Conservation (phyloP, 2,797 vertebrate genomes). For the Pipistrellus kuhlii region DNA sequence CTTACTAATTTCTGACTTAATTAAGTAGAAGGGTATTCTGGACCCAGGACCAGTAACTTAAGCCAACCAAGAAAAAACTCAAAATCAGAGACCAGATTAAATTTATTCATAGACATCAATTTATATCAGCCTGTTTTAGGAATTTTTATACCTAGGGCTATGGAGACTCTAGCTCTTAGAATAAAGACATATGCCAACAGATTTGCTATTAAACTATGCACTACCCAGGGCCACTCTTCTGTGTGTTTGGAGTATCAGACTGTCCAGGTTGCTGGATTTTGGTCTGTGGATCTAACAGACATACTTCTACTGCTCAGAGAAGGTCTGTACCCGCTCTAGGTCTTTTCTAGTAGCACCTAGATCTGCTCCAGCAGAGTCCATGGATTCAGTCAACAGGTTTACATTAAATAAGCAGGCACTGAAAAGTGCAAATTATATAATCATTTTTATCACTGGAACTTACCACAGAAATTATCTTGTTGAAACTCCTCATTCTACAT, state of each 20-base stretch:
- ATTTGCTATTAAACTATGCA: not conserved
- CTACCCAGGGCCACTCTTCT: not conserved
- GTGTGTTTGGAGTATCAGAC: not conserved
- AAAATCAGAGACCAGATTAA: not conserved
- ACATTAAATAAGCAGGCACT: not conserved
- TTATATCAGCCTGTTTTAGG: not conserved
- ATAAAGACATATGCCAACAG: not conserved
- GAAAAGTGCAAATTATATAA: not conserved
- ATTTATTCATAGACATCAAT: not conserved
- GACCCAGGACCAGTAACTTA: not conserved
- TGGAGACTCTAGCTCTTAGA: not conserved
- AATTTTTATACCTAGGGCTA: not conserved
- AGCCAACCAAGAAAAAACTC: not conserved
- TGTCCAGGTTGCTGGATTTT: not conserved
- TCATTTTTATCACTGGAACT: not conserved
- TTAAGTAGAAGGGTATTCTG: not conserved
- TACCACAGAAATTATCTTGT: not conserved
- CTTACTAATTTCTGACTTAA: not conserved
- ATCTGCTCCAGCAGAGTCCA: not conserved
- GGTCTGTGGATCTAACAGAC: not conserved
- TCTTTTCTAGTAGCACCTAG: not conserved
- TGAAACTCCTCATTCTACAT: not conserved
- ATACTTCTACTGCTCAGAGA: not conserved
- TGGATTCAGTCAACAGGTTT: not conserved
- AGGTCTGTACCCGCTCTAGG: not conserved